Base-by-base conservation (phyloP, 2,797 vertebrate species). In the Gymnothorax reevesii region DNA sequence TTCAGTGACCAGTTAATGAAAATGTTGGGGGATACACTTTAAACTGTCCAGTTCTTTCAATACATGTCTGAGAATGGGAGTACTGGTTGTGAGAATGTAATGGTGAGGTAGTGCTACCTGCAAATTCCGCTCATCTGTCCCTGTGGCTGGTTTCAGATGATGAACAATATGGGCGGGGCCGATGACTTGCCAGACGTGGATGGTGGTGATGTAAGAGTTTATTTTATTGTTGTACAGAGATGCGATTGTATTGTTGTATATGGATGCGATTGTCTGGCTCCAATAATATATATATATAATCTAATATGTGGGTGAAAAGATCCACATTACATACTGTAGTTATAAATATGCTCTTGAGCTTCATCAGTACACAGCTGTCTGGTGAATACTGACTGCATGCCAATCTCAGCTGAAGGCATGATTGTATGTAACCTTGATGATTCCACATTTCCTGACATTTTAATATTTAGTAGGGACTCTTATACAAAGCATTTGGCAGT, bases 161-260 rank as follows among this genome's bases (percentile, higher is more conserved):
- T 99, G 98, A 99, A 98, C 95, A 98, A 94, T 93, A 99, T 99
- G 98, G 98, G 97, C 88, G 97, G 98, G 1, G 97, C 98, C 87
- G 97, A 97, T 88, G 97, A 98, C 92, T 95, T 99, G 93, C 97
- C 98, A 91, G 98, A 99, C 94, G 96, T 98, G 95, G 98, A 98
- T 89, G 97, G 96, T 94, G 97, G 95, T 49, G 97, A 98, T 85
- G 98, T 98, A 94, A 97, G 97, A 90, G 60, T 82, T 17, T 13
- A 9, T 82, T 52, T 33, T 75, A 2, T 64, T 64, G 17, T 64
- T 6, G 17, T 64, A 20, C 1, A 64, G 4, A 0, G 3, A 64
- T n/a, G 7, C 22, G 20, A 2, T 73, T 33, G 15, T 75, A 2
- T 64, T 64, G 17, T 64, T 6, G 17, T 64, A 20, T 5, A 64